A percentile compares a stretch with the other conserved stretches of the same genome.
Evolutionary conservation across 2,888 invertebrate species (phyloP).

Genomic region (Dicycla oo): DNA sequence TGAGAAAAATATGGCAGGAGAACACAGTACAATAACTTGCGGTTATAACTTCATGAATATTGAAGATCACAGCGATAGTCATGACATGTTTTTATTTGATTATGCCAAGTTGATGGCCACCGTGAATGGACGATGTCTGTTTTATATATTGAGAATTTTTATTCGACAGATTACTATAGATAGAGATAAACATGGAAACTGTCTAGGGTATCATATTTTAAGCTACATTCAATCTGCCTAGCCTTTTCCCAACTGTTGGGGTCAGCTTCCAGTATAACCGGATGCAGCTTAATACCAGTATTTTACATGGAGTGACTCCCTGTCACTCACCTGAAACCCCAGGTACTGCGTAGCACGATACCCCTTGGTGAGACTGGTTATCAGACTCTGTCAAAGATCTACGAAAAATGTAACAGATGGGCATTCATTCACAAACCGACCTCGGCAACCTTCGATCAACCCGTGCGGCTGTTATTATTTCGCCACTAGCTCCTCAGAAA

Average conservation of each 20-base stretch:
- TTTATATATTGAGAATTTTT: slow-evolving; percentile 58
- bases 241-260: too few species aligned
- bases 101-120: slow-evolving; percentile 74
- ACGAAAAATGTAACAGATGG: neutral
- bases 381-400: neutral
- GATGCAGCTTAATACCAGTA: too few species aligned
- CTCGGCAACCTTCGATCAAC: neutral
- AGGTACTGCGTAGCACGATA: too few species aligned
- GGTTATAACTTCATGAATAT: slow-evolving; percentile 90
- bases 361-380: neutral
- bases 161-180: neutral
- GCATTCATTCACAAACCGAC: neutral
- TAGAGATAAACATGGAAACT: neutral
- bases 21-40: slow-evolving; percentile 84
- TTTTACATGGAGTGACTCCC: too few species aligned
- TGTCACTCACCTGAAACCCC: too few species aligned
- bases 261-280: too few species aligned
- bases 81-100: slow-evolving; percentile 81
- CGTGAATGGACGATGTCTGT: slow-evolving; percentile 77
- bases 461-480: neutral
- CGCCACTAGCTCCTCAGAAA: too few species aligned
- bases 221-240: too few species aligned
- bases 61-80: slow-evolving; percentile 85
- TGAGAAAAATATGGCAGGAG: slow-evolving; percentile 89
- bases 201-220: neutral